These are phyloP conservation scores for Endotricha flammealis DNA, from an alignment of 2,888 invertebrate species.

Conservation along the genomic window DNA sequence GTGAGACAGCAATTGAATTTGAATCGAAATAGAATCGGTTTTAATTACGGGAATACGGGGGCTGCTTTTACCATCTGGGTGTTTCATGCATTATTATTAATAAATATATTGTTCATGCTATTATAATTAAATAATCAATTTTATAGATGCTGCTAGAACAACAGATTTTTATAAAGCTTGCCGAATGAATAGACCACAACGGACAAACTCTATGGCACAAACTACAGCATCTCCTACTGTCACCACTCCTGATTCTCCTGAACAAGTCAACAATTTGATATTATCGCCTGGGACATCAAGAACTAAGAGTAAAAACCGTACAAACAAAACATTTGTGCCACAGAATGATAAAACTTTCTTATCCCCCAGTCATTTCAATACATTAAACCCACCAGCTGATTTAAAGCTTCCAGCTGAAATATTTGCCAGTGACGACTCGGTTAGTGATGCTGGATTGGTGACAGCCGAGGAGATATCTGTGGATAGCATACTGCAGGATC, in stretches of 20 bases:
- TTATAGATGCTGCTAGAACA: slow-evolving; percentile 43
- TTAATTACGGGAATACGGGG: too few relatives aligned
- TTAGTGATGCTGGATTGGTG: slow-evolving; percentile 53
- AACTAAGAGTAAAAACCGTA: slow-evolving; percentile 28
- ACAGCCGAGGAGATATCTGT: slow-evolving; percentile 43
- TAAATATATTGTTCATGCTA: too few relatives aligned
- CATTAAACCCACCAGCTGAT: slow-evolving; percentile 58
- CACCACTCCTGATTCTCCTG: slow-evolving; percentile 34
- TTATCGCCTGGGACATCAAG: slow-evolving; percentile 42
- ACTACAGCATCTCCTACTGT: slow-evolving; percentile 46
- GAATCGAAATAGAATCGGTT: too few relatives aligned
- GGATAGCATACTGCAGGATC: slow-evolving; percentile 43
- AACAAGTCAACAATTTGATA: slow-evolving; percentile 33
- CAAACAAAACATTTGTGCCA: slow-evolving; percentile 23
- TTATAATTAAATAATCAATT: too few relatives aligned
- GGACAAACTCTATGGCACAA: slow-evolving; percentile 30
- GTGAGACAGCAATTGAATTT: too few relatives aligned
- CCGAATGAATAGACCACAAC: slow-evolving; percentile 30
- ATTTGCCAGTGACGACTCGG: slow-evolving; percentile 72
- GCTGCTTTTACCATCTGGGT: too few relatives aligned
- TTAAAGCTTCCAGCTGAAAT: slow-evolving; percentile 69
- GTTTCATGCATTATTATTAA: too few relatives aligned
- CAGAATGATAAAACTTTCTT: slow-evolving; percentile 34
- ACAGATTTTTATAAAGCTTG: slow-evolving; percentile 32
- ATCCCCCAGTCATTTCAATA: slow-evolving; percentile 46